phyloP scores from a whole-genome alignment of 2,888 invertebrate species.

The Apomyelois bistriatella region DNA sequence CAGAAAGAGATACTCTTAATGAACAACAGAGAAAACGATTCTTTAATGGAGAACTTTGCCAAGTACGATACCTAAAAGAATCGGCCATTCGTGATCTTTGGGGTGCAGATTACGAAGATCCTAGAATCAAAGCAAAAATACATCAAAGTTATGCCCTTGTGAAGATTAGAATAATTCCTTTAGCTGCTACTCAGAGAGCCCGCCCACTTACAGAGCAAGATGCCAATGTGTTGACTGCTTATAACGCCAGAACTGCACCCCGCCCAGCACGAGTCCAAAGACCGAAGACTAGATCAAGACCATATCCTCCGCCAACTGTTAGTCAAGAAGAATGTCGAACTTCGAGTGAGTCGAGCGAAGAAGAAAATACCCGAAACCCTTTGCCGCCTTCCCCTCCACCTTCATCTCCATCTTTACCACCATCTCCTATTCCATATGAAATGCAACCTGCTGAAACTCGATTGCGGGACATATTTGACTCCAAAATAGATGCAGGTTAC shows the following conservation, averaged over 20 bases:
- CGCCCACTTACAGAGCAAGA: constrained; percentile 75
- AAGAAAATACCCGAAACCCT: constrained; percentile 64
- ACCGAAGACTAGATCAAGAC: constrained; percentile 55
- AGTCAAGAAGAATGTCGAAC: constrained; percentile 54
- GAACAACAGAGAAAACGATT: constrained; percentile 75
- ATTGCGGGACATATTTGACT: constrained; percentile 69
- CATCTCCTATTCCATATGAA: constrained; percentile 69
- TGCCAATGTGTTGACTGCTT: constrained; percentile 73
- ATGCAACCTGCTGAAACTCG: constrained; percentile 69
- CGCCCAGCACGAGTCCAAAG: constrained; percentile 62
- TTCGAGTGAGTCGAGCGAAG: constrained; percentile 74
- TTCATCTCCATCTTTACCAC: constrained; percentile 66
- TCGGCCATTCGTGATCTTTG: constrained; percentile 75
- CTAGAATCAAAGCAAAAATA: constrained; percentile 68
- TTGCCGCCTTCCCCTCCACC: constrained; percentile 69
- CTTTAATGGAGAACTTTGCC: constrained; percentile 77
- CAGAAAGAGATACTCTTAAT: constrained; percentile 70
- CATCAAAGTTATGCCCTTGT: constrained; percentile 74
- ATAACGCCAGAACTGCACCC: constrained; percentile 73
- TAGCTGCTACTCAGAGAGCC: constrained; percentile 67
- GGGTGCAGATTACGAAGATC: constrained; percentile 74
- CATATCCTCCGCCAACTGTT: constrained; percentile 57
- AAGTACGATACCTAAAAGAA: constrained; percentile 73
- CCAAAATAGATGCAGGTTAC: constrained; percentile 76
- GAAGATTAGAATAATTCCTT: constrained; percentile 72